Evolutionary conservation across 2,888 invertebrate species (phyloP), one percentile per base, ranked within the genome.

Genomic region (Synergus laeviventris): DNA sequence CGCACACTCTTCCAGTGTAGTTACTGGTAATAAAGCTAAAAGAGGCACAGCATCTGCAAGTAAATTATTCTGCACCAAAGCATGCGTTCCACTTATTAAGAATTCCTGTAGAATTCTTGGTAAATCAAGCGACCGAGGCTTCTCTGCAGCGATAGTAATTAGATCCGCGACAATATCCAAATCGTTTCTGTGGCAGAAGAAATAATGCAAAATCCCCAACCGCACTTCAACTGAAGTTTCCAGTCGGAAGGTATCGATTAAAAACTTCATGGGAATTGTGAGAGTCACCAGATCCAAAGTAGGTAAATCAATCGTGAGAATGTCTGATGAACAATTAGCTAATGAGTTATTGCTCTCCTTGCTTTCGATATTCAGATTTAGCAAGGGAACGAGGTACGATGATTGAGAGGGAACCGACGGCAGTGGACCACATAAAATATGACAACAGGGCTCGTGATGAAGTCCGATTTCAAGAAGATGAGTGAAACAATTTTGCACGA

Each of bases 391-490:
- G n/a, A 96, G 91, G 82, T 94, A 94, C 0, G 94, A 94, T 4
- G 94, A 92, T 21, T 92, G 91, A 1, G 92, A 91, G n/a, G 92
- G 91, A 59, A 92, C 91, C 59, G 93, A 93, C 78, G 91, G 90
- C 0, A 94, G 92, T 0, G 95, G 94, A 21, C 87, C 88, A 59
- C 95, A 93, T 0, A 96, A 93, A 74, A 96, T 94, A 87, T 96
- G 96, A 84, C 96, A 95, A 84, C 95, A 95, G 0, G 97, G 97
- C 88, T 97, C 97, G 90, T 97, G 97, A 85, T 94, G 93, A 12
- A 95, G 91, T 4, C 97, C 96, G 70, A 97, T 95, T 91, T 98
- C 97, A 75, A 98, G 92, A 38, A 97, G 91, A 87, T 98, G 97
- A 0, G 96, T 95, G 91, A 97, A 97, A 42, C 96, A 92, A 87